Evolutionary conservation across 1,140 invertebrate species (phyloP).

Genomic region (Drosophila punjabiensis): DNA sequence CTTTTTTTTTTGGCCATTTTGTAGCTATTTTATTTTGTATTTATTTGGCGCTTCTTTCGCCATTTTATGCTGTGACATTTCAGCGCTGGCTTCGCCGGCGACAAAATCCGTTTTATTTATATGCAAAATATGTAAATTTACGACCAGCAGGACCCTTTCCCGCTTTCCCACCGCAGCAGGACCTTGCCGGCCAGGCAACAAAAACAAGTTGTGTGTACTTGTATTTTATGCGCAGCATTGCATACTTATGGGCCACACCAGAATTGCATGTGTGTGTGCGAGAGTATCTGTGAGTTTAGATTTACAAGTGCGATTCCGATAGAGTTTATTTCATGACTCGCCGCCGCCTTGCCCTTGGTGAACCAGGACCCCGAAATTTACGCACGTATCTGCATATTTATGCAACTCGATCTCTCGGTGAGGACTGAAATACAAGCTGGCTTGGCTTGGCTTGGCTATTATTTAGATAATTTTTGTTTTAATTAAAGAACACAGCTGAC

Average conservation of each 20-base stretch:
- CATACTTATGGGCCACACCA: slow-evolving; percentile 65
- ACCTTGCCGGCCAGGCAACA: slow-evolving; percentile 17
- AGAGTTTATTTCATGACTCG: slow-evolving; percentile 64
- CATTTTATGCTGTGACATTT: slow-evolving; percentile 75
- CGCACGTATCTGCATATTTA: slow-evolving; percentile 43
- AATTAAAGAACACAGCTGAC: slow-evolving; percentile 77
- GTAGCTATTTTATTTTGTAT: slow-evolving; percentile 81
- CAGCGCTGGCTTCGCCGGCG: slow-evolving; percentile 67
- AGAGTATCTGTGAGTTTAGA: slow-evolving; percentile 53
- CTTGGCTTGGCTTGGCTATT: slow-evolving; percentile 38
- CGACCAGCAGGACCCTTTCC: slow-evolving; percentile 49
- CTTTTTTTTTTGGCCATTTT: slow-evolving; percentile 61
- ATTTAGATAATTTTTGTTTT: slow-evolving; percentile 81
- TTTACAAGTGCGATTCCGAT: slow-evolving; percentile 75
- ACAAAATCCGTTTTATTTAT: slow-evolving; percentile 83
- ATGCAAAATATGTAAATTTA: slow-evolving; percentile 84
- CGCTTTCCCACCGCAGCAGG: slow-evolving; percentile 23
- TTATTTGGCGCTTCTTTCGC: slow-evolving; percentile 81
- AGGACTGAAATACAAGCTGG: slow-evolving; percentile 41
- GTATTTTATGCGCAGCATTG: slow-evolving; percentile 72
- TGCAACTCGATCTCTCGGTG: slow-evolving; percentile 31
- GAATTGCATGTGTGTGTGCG: slow-evolving; percentile 39
- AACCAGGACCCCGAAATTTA: slow-evolving; percentile 17
- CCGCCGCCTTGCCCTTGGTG: slow-evolving; percentile 40
- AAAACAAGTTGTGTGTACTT: slow-evolving; percentile 58